Conservation (phyloP, 30 jellyfish, hydroid and myxozoan species). For the Turritopsis dohrnii region DNA sequence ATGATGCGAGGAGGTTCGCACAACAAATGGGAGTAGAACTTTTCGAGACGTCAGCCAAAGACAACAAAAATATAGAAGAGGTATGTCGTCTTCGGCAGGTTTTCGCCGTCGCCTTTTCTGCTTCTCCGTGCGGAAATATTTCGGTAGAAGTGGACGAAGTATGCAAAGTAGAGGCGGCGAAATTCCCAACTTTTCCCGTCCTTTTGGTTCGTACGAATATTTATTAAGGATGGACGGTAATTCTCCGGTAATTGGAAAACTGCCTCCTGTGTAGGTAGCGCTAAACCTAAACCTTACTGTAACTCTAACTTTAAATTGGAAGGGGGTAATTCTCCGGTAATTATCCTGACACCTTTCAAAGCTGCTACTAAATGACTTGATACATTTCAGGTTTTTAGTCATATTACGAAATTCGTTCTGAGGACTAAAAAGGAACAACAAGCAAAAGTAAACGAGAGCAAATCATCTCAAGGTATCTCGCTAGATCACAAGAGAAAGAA, state of each 20-base stretch:
- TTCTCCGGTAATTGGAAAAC: no score
- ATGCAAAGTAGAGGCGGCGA: no score
- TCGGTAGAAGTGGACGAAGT: no score
- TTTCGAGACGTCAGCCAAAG: constrained; percentile 96
- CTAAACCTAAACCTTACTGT: no score
- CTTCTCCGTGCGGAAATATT: no score
- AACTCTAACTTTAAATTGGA: no score
- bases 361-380: neutral
- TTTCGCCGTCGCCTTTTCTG: neutral
- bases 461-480: constrained; percentile 67
- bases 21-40: constrained; percentile 85
- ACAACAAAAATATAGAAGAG: constrained; percentile 89
- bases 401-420: constrained; percentile 69
- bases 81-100: constrained; percentile 20
- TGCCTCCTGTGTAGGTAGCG: no score
- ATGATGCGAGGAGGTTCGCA: constrained; percentile 84
- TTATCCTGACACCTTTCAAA: no score
- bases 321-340: no score
- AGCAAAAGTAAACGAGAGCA: constrained; percentile 75
- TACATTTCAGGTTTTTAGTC: constrained; percentile 64
- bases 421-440: constrained; percentile 77
- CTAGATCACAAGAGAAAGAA: constrained; percentile 50
- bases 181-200: no score
- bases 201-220: no score
- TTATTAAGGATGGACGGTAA: no score